Percentiles rank a stretch among this genome's conserved stretches.
These are phyloP conservation scores for Chloebia gouldiae DNA, from an alignment of 2,113 vertebrate genomes.

Conservation along the genomic window DNA sequence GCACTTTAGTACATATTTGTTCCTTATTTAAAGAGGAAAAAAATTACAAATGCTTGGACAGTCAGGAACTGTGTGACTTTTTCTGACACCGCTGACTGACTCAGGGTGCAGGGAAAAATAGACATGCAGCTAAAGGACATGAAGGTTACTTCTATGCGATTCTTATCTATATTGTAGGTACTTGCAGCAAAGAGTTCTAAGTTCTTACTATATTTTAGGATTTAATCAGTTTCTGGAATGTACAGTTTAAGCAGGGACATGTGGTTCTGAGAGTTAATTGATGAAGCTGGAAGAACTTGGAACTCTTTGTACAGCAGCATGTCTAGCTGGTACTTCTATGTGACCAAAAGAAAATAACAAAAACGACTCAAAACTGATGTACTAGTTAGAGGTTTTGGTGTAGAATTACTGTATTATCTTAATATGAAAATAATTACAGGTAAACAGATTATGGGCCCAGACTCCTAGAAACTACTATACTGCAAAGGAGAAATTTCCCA, in stretches of 20 bases:
- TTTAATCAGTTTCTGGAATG: constrained; percentile 54
- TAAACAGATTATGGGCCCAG: constrained; percentile 51
- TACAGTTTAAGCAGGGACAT: constrained; percentile 22
- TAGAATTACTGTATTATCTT: constrained; percentile 48
- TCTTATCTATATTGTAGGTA: constrained; percentile 40
- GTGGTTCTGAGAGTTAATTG: constrained; percentile 20
- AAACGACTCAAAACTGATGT: constrained; percentile 23
- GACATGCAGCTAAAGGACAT: constrained; percentile 51
- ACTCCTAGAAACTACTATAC: constrained; percentile 55
- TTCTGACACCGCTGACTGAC: constrained; percentile 61
- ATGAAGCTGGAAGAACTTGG: constrained; percentile 64
- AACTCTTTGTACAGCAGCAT: constrained; percentile 51
- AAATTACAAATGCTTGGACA: constrained; percentile 62
- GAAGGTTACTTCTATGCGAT: constrained; percentile 52
- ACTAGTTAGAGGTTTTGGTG: constrained; percentile 29
- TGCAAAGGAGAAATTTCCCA: constrained; percentile 29
- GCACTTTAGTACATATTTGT: constrained; percentile 85
- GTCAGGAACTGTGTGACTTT: constrained; percentile 70
- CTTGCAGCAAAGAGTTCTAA: constrained; percentile 39
- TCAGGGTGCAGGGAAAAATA: constrained; percentile 62
- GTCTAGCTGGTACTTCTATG: constrained; percentile 65
- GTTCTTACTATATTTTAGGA: background rate
- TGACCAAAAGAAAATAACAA: constrained; percentile 67
- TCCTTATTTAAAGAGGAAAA: constrained; percentile 71
- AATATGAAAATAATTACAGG: constrained; percentile 49